Evolutionary conservation across 2,888 invertebrate genomes (phyloP), one percentile per base, ranked within the genome.

Genomic region (Hipparchia semele): DNA sequence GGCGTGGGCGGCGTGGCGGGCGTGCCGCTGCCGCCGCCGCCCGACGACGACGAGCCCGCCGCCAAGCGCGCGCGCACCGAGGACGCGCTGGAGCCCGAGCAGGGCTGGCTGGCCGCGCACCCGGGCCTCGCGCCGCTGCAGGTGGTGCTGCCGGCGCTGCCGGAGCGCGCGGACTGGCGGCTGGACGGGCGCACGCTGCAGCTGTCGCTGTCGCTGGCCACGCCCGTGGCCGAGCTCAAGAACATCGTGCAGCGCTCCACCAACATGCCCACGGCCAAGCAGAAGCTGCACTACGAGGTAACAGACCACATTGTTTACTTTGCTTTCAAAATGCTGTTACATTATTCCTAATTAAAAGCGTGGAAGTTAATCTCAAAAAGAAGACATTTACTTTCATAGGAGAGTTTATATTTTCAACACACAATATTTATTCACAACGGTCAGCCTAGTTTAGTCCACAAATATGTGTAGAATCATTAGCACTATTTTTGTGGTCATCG

Each of bases 211-310:
- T 96, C 97, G 59, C 94, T 98, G 12, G 95, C 95, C 12, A 97
- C 98, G 79, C 94, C 96, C 0, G 96, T 99, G n/a, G 95, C 96
- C 12, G 96, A 96, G 70, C 95, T 99, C 80, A 99, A 99, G 93
- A 96, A 96, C 10, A 96, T 97, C 86, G 95, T 99, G 80, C 96
- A 96, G 85, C 96, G 97, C 77, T 96, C 98, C 85, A 97, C 98
- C 73, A 97, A 97, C 78, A 98, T 99, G 97, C 98, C 99, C 61
- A 98, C 97, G 23, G 98, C 99, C 70, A 99, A 99, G 88, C 99
- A 99, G 92, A 99, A 99, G 89, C 95, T 99, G 78, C 97, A 98
- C 80, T 97, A 97, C 84, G 99, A 99, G 94, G 99, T 97, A 88
- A 87, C 39, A 0, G 23, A 39, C 39, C 5, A 5, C 39, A 39